Percentiles rank a stretch among this genome's conserved stretches.
Evolutionary conservation across 2,113 vertebrate genomes (phyloP).

Genomic region (Alexandromys fortis): DNA sequence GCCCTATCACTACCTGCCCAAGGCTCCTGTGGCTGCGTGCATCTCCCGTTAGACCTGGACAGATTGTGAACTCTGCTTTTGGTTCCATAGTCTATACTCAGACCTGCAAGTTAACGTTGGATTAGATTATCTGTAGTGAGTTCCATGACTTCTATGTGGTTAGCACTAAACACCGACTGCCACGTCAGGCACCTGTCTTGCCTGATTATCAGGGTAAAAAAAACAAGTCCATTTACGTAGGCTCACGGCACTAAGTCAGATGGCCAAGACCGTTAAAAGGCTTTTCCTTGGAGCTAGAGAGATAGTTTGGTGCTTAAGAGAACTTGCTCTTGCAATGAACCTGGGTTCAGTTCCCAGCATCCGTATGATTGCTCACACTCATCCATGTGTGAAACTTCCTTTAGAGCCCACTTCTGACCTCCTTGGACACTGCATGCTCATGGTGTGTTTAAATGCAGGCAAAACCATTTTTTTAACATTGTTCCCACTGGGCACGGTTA

Average conservation of each 20-base stretch:
- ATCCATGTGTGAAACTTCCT: background rate
- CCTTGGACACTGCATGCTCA: background rate
- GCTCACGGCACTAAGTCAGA: rapidly evolving
- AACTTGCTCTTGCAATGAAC: too few species aligned
- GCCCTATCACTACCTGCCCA: background rate
- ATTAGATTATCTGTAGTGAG: background rate
- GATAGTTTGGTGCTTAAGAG: too few species aligned
- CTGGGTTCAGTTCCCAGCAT: background rate
- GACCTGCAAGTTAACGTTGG: rapidly evolving
- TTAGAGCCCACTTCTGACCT: background rate
- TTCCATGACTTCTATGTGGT: background rate
- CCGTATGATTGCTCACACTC: too few species aligned
- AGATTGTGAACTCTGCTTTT: background rate
- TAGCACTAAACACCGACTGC: rapidly evolving
- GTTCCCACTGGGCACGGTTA: background rate
- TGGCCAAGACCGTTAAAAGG: background rate
- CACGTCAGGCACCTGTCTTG: too few species aligned
- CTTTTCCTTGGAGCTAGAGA: background rate
- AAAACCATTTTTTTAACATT: background rate
- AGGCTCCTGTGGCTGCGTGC: background rate
- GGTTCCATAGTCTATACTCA: background rate
- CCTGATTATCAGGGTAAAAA: background rate
- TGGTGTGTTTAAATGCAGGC: background rate
- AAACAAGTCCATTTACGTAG: background rate
- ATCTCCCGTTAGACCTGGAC: background rate